Base-by-base conservation (phyloP, 2,797 vertebrate species). In the Eulemur mongoz region DNA sequence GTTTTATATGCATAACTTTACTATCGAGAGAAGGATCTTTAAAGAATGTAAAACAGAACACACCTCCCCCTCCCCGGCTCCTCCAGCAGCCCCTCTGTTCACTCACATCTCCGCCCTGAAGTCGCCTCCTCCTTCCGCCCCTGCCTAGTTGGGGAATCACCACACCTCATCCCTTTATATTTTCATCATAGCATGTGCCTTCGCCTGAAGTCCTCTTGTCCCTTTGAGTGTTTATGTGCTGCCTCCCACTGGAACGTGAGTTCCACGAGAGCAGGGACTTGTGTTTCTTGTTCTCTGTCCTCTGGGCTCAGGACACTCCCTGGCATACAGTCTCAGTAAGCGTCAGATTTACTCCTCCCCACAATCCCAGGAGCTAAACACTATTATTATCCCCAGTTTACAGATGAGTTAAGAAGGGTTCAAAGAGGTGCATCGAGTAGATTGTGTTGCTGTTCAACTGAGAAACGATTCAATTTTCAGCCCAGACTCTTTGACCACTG, bases 131-230 rank as follows among this genome's bases (percentile, higher is more conserved):
- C 73, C 54, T 85, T 52, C 27, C 0, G 3, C 6, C 14, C 32
- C 20, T 17, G 14, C 17, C 14, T 38, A 4, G 4, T 38, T 1
- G 38, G 38, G 75, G 23, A 78, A n/a, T 27, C 18, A 40, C 27
- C 15, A 22, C 35, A 50, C 18, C 12, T 5, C 10, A 54, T 40
- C 32, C 5, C 75, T 88, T 63, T 30, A 9, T 11, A 43, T 35
- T 67, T 63, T 32, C n/a, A 43, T 61, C 17, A 14, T 0, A 22
- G 32, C 1, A 0, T 8, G 3, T 5, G 2, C 61, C 32, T 43
- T 12, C 52, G 7, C 43, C 43, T 57, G n/a, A 23, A 12, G 50
- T 25, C n/a, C 5, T 2, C 75, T 40, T 2, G 2, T 30, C 61
- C 13, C 38, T 76, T 59, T 78, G 54, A n/a, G 23, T 8, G 23